phyloP scores from a whole-genome alignment of 2,797 vertebrate species.

The Sebastes matsubarae region DNA sequence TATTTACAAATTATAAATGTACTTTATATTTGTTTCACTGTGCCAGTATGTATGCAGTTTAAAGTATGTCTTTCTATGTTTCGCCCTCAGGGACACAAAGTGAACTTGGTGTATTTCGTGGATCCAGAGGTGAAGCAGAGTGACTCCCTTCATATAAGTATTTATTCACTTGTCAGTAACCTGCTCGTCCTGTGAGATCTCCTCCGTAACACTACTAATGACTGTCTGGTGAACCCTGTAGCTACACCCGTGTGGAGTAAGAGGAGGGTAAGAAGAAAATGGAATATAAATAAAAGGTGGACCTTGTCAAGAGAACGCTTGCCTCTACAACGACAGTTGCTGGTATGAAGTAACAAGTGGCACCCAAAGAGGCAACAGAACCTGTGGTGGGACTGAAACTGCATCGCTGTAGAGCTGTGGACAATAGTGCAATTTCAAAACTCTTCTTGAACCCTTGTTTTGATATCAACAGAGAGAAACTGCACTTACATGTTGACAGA shows the following conservation, averaged over 20 bases:
- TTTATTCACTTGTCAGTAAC: conserved; percentile 74
- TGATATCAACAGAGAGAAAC: conserved; percentile 63
- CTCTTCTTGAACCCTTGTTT: conserved; percentile 40
- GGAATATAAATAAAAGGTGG: conserved; percentile 28
- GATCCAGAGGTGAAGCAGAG: conserved; percentile 58
- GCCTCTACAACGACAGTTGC: conserved; percentile 16
- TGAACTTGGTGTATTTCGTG: conserved; percentile 42
- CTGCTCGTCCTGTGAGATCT: conserved; percentile 67
- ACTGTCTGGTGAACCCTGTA: conserved; percentile 68
- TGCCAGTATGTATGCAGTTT: not conserved
- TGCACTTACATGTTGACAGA: conserved; percentile 42
- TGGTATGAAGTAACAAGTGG: conserved; percentile 10
- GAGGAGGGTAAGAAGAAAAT: conserved; percentile 11
- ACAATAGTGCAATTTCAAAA: conserved; percentile 60
- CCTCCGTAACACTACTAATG: conserved; percentile 81
- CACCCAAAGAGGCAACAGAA: conserved; percentile 13
- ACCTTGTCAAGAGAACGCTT: conserved; percentile 33
- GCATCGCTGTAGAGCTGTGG: conserved; percentile 51
- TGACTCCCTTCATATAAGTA: conserved; percentile 55
- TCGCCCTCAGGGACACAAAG: conserved; percentile 43
- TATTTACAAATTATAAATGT: not conserved
- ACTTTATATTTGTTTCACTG: not conserved
- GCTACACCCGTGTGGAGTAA: conserved; percentile 41
- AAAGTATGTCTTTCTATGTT: conserved; percentile 3
- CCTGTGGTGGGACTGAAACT: conserved; percentile 25